Base-by-base conservation (phyloP, 2,888 invertebrate species). In the Cordilura impudica region DNA sequence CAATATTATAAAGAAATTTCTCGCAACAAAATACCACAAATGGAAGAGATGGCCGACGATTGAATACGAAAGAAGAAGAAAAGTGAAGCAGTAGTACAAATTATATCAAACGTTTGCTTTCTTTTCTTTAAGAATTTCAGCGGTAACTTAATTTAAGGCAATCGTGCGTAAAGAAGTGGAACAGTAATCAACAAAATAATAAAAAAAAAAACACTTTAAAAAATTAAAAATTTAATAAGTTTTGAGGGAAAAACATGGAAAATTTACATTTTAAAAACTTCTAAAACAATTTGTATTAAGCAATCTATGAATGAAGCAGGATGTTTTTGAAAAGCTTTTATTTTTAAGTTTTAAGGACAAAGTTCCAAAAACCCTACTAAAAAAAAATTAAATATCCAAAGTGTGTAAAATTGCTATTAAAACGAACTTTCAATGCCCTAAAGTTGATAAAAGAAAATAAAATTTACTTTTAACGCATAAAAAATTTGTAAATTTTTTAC, bases 101-200 rank as follows among this genome's bases (percentile, higher is more conserved):
- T 69, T 43, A 73, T 65, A 69, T 58, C 54, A 69, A 53, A 58
- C 49, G 54, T 72, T 61, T 58, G 12, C 31, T 67, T 72, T 54
- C 35, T 18, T 54, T 49, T 54, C 5, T n/a, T 49, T 31, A 8
- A n/a, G 2, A n/a, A 1, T 45, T 35, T 6, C 35, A n/a, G 35
- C 35, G 12, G 35, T 39, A 45, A 43, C 51, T 35, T 19, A 61
- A 61, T 75, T 75, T 12, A 14, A 69, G 16, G 35, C 61, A 75
- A 53, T 54, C 67, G 61, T 69, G 67, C 67, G 53, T 61, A 26
- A 12, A 19, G 23, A 35, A 47, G 14, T 61, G 26, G 47, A 69
- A 29, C 29, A 54, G n/a, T 21, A 39, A 3, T 4, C 10, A n/a
- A n/a, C 8, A 35, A 49, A 26, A 31, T 1, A n/a, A 49, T 23